phyloP scores from a whole-genome alignment of 1,140 invertebrate species.

The Pogonognathellus flavescens region DNA sequence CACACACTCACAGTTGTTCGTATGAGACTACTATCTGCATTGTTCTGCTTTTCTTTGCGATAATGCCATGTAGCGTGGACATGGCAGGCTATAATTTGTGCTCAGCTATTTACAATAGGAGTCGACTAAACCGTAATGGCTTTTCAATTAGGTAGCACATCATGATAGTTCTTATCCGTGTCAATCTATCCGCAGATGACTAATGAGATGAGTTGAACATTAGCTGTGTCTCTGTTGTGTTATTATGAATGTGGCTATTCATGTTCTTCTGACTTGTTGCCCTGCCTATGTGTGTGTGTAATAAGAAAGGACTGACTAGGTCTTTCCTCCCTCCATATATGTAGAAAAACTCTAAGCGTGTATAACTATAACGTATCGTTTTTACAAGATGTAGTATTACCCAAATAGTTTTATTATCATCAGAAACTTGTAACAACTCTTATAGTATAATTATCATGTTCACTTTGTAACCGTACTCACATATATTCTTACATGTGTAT shows the following conservation, averaged over 20 bases:
- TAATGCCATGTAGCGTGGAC: neutral
- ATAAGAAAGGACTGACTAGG: neutral
- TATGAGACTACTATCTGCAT: neutral
- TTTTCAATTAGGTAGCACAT: conserved; percentile 63
- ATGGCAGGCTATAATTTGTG: neutral
- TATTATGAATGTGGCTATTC: no score
- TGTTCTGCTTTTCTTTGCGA: neutral
- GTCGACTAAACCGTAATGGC: conserved; percentile 38
- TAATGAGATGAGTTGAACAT: conserved; percentile 59
- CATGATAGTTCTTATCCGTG: conserved; percentile 59
- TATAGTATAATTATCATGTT: no score
- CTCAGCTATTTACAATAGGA: neutral
- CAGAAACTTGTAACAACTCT: neutral
- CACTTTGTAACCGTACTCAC: no score
- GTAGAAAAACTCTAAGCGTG: neutral
- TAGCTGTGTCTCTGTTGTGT: conserved; percentile 16
- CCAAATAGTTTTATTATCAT: conserved; percentile 4
- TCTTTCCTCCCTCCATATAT: neutral
- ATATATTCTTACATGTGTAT: no score
- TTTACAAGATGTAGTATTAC: neutral
- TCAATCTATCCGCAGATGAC: conserved; percentile 61
- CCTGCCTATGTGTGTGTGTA: neutral
- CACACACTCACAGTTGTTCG: neutral
- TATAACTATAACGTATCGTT: neutral
- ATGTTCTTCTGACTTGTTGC: neutral